A percentile compares a stretch with the other conserved stretches of the same genome.
Conservation (phyloP, 1,140 invertebrate species). For the Muscidifurax raptorellus region DNA sequence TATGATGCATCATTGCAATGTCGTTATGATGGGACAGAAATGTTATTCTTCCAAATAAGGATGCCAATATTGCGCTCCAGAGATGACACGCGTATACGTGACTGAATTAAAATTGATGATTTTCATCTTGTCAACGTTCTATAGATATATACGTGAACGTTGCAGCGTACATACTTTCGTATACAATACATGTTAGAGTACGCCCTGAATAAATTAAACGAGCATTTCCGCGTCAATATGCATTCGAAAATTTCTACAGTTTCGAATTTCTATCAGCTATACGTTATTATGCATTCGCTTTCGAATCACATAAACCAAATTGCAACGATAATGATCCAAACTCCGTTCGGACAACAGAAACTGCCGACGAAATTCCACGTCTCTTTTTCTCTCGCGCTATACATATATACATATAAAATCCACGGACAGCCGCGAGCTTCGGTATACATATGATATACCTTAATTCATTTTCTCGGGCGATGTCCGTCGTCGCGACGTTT, state of each 20-base stretch:
- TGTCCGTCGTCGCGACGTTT: constrained; percentile 14
- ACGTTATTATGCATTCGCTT: background rate
- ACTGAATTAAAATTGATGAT: constrained; percentile 34
- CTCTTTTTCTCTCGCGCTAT: too few species aligned
- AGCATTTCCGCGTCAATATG: background rate
- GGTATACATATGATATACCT: background rate
- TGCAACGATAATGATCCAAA: too few species aligned
- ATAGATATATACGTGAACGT: background rate
- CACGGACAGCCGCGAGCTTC: background rate
- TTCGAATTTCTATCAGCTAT: background rate
- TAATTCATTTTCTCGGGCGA: constrained; percentile 25
- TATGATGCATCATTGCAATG: background rate
- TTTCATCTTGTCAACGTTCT: background rate
- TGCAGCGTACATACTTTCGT: background rate
- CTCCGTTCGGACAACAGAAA: too few species aligned
- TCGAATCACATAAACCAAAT: too few species aligned
- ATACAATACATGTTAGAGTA: background rate
- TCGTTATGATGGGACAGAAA: background rate
- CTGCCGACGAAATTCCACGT: too few species aligned
- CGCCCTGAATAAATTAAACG: background rate
- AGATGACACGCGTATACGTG: background rate
- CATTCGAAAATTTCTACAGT: background rate
- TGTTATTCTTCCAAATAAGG: background rate
- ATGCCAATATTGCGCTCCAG: background rate
- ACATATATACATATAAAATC: background rate